A percentile compares a stretch with the other conserved stretches of the same genome.
phyloP scores from a whole-genome alignment of 1,140 invertebrate species.

The Geopemphigus sp. region DNA sequence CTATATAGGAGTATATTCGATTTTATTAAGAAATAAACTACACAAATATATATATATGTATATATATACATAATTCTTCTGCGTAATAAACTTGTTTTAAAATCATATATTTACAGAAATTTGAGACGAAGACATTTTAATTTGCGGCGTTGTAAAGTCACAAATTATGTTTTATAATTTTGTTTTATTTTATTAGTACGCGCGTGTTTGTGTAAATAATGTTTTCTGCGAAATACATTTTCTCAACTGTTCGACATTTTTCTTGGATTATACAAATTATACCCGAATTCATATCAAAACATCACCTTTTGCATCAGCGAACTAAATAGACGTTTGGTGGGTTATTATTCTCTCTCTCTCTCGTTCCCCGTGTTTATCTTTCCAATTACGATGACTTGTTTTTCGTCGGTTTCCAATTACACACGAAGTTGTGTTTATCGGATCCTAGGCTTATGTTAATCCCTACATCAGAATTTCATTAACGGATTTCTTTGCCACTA shows the following conservation, averaged over 20 bases:
- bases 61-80: too few species aligned
- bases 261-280: slow-evolving; percentile 35
- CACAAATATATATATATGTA: too few species aligned
- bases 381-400: slow-evolving; percentile 34
- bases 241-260: slow-evolving; percentile 21
- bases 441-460: slow-evolving; percentile 47
- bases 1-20: too few species aligned
- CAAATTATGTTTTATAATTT: slow-evolving; percentile 26
- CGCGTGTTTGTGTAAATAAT: not conserved
- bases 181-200: not conserved
- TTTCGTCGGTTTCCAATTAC: slow-evolving; percentile 41
- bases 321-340: slow-evolving; percentile 45
- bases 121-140: not conserved
- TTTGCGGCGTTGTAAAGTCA: not conserved
- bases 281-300: slow-evolving; percentile 35
- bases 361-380: slow-evolving; percentile 35
- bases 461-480: slow-evolving; percentile 49
- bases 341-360: slow-evolving; percentile 30
- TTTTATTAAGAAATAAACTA: too few species aligned
- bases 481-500: slow-evolving; percentile 45
- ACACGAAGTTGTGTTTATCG: slow-evolving; percentile 19
- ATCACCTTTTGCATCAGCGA: slow-evolving; percentile 49
- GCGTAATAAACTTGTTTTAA: slow-evolving; percentile 19
- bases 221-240: slow-evolving; percentile 21
- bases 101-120: slow-evolving; percentile 10